phyloP scores from a whole-genome alignment of 1,140 invertebrate species.

The Bombus huntii region DNA sequence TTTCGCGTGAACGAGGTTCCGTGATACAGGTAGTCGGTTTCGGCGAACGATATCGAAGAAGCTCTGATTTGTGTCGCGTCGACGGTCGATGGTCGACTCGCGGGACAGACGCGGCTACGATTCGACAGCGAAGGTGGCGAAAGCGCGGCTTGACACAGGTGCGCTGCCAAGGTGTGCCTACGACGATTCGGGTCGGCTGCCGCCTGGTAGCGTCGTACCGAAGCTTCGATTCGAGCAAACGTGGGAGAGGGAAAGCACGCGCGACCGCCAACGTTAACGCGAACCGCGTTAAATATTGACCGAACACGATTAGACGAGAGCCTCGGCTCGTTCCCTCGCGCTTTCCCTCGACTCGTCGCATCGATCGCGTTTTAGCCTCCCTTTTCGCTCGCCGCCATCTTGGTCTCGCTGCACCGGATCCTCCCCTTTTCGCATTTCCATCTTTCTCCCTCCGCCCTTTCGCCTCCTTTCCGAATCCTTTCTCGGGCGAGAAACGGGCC shows the following conservation, averaged over 20 bases:
- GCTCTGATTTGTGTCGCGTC: conserved; percentile 36
- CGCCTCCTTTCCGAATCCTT: no score
- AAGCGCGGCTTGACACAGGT: conserved; percentile 72
- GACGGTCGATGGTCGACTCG: conserved; percentile 44
- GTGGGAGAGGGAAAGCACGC: neutral
- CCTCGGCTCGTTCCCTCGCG: neutral
- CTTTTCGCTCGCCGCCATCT: conserved; percentile 52
- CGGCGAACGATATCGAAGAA: neutral
- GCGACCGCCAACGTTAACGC: neutral
- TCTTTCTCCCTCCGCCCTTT: neutral
- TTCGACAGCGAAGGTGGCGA: conserved; percentile 44
- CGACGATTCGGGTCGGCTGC: conserved; percentile 48
- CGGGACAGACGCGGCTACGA: conserved; percentile 36
- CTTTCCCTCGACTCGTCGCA: neutral
- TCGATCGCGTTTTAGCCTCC: no score
- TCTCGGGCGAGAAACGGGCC: no score
- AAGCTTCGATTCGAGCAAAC: conserved; percentile 59
- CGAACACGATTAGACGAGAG: conserved; percentile 49
- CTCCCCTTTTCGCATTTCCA: neutral
- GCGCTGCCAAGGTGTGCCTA: conserved; percentile 59
- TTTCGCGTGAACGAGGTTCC: neutral
- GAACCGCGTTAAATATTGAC: conserved; percentile 59
- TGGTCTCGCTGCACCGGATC: conserved; percentile 25
- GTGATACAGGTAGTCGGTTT: neutral
- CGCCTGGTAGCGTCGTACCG: conserved; percentile 63